Evolutionary conservation across 2,113 vertebrate species (phyloP).

Genomic region (Hippocampus barbouri): DNA sequence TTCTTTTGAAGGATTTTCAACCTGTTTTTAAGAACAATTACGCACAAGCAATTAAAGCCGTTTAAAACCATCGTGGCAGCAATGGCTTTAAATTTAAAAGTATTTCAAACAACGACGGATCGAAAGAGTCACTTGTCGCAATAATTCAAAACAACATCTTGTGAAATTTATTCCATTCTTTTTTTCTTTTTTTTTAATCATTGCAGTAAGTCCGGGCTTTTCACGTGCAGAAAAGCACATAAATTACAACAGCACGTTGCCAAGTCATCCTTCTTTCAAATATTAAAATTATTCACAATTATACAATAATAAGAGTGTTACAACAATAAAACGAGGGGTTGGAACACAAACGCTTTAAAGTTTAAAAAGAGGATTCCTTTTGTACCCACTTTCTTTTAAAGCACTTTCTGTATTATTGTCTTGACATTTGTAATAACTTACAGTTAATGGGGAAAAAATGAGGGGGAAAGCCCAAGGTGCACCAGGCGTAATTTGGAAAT

Average conservation of each 20-base stretch:
- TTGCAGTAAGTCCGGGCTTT: conserved; percentile 77
- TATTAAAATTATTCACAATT: conserved; percentile 95
- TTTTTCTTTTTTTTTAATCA: conserved; percentile 44
- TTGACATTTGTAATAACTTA: conserved; percentile 73
- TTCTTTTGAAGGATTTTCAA: background rate
- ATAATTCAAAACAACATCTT: conserved; percentile 75
- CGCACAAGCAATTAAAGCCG: conserved; percentile 39
- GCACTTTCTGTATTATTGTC: conserved; percentile 67
- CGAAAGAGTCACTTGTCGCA: conserved; percentile 40
- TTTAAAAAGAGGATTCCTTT: conserved; percentile 64
- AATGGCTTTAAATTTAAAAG: background rate
- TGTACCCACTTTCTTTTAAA: conserved; percentile 73
- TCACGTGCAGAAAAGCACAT: conserved; percentile 83
- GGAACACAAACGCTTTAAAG: conserved; percentile 69
- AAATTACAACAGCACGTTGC: conserved; percentile 84
- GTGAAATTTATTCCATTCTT: conserved; percentile 86
- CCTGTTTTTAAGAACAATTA: conserved; percentile 51
- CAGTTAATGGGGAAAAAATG: conserved; percentile 44
- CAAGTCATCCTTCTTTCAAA: conserved; percentile 76
- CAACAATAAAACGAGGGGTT: conserved; percentile 74
- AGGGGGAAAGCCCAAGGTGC: conserved; percentile 51
- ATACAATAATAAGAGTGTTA: conserved; percentile 88
- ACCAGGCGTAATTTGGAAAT: conserved; percentile 76
- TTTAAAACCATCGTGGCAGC: conserved; percentile 37
- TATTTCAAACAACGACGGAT: background rate